phyloP scores from a whole-genome alignment of 2,888 invertebrate genomes.

The Hyalella azteca region DNA sequence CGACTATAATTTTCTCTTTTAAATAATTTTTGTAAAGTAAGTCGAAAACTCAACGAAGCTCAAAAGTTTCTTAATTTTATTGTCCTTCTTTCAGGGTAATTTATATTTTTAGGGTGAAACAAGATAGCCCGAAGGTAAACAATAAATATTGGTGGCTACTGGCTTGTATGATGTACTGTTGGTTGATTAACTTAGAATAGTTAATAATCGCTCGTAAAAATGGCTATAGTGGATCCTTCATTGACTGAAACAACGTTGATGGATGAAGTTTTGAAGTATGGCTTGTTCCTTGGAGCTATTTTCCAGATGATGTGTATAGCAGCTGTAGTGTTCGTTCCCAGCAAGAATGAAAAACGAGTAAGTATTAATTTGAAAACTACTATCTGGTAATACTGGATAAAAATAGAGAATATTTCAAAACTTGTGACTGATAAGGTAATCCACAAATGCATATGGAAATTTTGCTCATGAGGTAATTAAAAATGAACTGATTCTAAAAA shows the following conservation, averaged over 20 bases:
- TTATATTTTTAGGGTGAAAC: neutral
- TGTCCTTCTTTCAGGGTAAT: neutral
- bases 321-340: conserved; percentile 80
- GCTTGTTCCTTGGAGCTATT: conserved; percentile 83
- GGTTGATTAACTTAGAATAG: neutral
- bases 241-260: conserved; percentile 67
- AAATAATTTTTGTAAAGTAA: too few relatives aligned
- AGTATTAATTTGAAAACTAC: conserved; percentile 3
- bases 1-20: too few relatives aligned
- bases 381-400: neutral
- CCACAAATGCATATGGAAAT: too few relatives aligned
- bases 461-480: too few relatives aligned
- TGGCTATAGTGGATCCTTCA: conserved; percentile 53
- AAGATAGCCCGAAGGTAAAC: neutral
- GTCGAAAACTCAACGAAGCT: too few relatives aligned
- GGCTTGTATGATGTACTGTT: neutral
- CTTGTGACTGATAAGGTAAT: too few relatives aligned
- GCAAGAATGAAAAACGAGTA: conserved; percentile 66
- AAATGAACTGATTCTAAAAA: too few relatives aligned
- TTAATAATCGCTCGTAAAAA: neutral
- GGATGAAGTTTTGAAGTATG: conserved; percentile 77
- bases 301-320: conserved; percentile 84
- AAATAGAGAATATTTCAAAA: too few relatives aligned
- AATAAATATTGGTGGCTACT: neutral
- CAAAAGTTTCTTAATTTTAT: too few relatives aligned